Base-by-base conservation (phyloP, 2,113 vertebrate genomes). In the Microcebus tavaratra region DNA sequence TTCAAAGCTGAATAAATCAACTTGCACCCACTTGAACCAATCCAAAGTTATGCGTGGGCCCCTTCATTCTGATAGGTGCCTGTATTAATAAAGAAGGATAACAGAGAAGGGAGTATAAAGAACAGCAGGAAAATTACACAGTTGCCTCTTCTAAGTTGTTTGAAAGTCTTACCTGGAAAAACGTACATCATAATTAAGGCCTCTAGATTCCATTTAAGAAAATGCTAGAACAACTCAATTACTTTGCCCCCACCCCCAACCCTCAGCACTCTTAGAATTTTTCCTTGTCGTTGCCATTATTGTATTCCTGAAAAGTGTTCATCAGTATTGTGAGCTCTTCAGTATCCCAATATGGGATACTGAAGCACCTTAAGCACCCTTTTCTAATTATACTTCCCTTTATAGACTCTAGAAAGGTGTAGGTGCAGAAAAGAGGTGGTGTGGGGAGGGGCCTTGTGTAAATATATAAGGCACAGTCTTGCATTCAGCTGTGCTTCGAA, bases 121-220 rank as follows among this genome's bases (percentile, higher is more conserved):
- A 97, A 85, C 83, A 73, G 87, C 94, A 85, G 59, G 90, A 91
- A 97, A 95, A 95, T 93, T 50, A 68, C 36, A 95, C 95, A 95
- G 96, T 65, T 97, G 89, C 61, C 80, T 92, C 27, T 79, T 97
- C 83, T 88, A 95, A 95, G 93, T 93, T 53, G 63, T 61, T 94
- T 95, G 45, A 84, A 96, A 94, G 59, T 92, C 94, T 97, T 78
- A 96, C 87, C 81, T 88, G 91, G 96, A 95, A 90, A 96, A 94
- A 96, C 31, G 95, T 80, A 67, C 95, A 95, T 95, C 75, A 95
- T 96, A 92, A 97, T 97, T 96, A 96, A 92, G 45, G 92, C 88
- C 90, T 95, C 84, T 79, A 18, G 87, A 20, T 88, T 96, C 76
- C 76, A 75, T 95, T 97, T 95, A 90, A 92, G 84, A 97, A 97